These are phyloP conservation scores for Heliconius hermathena DNA, from an alignment of 1,140 invertebrate genomes.

Conservation along the genomic window DNA sequence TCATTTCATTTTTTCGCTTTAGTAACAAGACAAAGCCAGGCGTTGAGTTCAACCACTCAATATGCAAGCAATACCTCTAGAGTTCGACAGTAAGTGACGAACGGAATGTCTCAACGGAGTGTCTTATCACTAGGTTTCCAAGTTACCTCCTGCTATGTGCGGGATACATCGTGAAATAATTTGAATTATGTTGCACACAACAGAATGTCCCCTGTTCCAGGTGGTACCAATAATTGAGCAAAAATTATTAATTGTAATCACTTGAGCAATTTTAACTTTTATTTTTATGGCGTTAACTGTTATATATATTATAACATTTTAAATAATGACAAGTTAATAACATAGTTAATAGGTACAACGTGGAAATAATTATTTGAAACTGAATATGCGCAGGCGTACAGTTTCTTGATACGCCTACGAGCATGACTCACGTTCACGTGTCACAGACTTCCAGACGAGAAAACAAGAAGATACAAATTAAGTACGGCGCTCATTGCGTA, in stretches of 20 bases:
- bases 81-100: too few species aligned
- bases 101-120: too few species aligned
- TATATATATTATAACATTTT: not conserved
- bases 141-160: too few species aligned
- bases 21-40: too few species aligned
- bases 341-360: constrained; percentile 20
- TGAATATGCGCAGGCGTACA: constrained; percentile 29
- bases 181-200: not conserved
- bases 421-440: constrained; percentile 56
- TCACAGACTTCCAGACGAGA: constrained; percentile 59
- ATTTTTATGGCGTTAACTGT: not conserved
- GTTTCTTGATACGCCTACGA: constrained; percentile 50
- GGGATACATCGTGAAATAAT: not conserved
- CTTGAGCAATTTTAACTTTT: not conserved
- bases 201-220: not conserved
- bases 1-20: too few species aligned
- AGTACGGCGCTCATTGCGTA: constrained; percentile 15
- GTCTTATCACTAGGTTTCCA: too few species aligned
- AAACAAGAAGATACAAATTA: constrained; percentile 41
- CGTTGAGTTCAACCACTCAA: too few species aligned
- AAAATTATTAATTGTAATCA: not conserved
- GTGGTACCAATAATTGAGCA: not conserved
- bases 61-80: too few species aligned
- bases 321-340: not conserved
- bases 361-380: constrained; percentile 40